Percentiles rank a stretch among this genome's conserved stretches.
These are phyloP conservation scores for Chamaetylas fuelleborni DNA, from an alignment of 2,113 vertebrate genomes.

Conservation along the genomic window DNA sequence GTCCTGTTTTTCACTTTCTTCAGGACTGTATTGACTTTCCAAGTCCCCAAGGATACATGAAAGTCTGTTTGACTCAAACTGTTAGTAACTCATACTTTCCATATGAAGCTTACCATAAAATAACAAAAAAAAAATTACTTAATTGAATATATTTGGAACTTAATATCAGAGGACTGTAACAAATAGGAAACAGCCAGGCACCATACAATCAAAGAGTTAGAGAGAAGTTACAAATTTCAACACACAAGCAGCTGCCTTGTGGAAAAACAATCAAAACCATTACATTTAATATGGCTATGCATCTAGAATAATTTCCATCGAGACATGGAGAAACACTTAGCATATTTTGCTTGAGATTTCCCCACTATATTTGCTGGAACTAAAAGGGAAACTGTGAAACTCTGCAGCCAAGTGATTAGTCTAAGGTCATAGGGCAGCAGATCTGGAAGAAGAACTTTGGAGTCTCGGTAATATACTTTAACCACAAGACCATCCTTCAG, in stretches of 20 bases:
- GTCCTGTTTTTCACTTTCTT: not conserved
- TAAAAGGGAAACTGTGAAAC: not conserved
- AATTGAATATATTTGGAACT: constrained; percentile 46
- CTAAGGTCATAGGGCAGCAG: not conserved
- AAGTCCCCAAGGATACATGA: not conserved
- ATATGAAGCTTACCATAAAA: constrained; percentile 33
- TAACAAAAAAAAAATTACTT: constrained; percentile 25
- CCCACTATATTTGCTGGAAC: not conserved
- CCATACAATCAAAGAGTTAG: not conserved
- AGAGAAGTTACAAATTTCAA: constrained; percentile 27
- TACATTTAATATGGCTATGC: not conserved
- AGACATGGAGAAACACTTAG: not conserved
- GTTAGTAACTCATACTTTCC: constrained; percentile 27
- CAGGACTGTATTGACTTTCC: not conserved
- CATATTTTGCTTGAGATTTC: not conserved
- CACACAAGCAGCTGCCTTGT: not conserved
- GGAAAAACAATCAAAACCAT: not conserved
- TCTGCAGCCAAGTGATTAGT: not conserved
- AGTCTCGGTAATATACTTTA: not conserved
- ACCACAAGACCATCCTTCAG: constrained; percentile 13
- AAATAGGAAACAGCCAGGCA: constrained; percentile 14
- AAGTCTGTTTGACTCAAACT: not conserved
- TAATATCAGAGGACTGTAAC: constrained; percentile 23
- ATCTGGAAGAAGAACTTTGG: not conserved
- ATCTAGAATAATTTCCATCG: not conserved